These are phyloP conservation scores for Silurus glanis DNA, from an alignment of 2,113 vertebrate genomes.

Conservation along the genomic window DNA sequence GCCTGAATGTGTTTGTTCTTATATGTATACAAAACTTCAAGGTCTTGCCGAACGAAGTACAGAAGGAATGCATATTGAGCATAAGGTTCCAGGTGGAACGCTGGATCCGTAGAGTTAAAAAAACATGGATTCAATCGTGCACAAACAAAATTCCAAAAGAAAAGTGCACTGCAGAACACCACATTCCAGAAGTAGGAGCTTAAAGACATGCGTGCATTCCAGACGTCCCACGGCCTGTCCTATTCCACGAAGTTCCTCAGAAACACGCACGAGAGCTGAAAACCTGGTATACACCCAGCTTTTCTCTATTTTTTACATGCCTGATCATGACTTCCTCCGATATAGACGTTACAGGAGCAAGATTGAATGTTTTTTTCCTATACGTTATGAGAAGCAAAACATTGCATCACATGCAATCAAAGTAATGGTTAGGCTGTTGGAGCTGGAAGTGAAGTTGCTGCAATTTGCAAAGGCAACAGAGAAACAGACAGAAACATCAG, in stretches of 20 bases:
- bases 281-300: neutral
- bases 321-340: slow-evolving; percentile 27
- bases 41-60: neutral
- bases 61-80: slow-evolving; percentile 16
- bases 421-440: neutral
- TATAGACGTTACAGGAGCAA: neutral
- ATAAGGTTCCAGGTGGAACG: slow-evolving; percentile 14
- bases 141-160: slow-evolving; percentile 4
- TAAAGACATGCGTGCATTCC: slow-evolving; percentile 35
- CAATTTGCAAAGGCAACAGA: slow-evolving; percentile 17
- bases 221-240: slow-evolving; percentile 29
- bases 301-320: slow-evolving; percentile 17
- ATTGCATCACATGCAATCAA: neutral
- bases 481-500: slow-evolving; percentile 12
- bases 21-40: neutral
- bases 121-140: slow-evolving; percentile 2
- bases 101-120: neutral
- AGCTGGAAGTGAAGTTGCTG: slow-evolving; percentile 14
- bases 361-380: neutral
- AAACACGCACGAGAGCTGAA: neutral
- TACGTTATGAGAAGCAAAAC: neutral
- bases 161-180: slow-evolving; percentile 30
- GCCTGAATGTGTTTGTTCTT: neutral
- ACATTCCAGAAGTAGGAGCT: slow-evolving; percentile 50
- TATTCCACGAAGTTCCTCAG: neutral